phyloP scores from a whole-genome alignment of 2,888 invertebrate species.

The Dasypogon diadema region DNA sequence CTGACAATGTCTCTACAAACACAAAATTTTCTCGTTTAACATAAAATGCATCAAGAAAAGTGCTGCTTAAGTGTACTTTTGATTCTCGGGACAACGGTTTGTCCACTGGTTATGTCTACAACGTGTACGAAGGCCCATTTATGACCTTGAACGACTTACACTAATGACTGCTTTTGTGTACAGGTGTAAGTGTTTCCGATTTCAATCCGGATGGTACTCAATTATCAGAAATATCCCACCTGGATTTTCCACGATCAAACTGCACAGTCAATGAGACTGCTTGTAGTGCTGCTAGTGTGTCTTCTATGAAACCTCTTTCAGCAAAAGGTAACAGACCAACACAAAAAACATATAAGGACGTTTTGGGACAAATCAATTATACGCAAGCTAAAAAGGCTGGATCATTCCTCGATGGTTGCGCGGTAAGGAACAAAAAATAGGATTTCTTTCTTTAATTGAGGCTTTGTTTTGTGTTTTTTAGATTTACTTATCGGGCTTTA shows the following conservation, averaged over 20 bases:
- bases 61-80: no score
- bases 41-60: no score
- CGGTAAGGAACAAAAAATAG: conserved; percentile 72
- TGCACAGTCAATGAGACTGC: conserved; percentile 54
- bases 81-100: no score
- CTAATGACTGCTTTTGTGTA: no score
- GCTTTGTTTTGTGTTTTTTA: conserved; percentile 64
- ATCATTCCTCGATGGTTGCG: conserved; percentile 89
- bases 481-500: conserved; percentile 79
- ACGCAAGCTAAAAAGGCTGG: conserved; percentile 79
- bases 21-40: no score
- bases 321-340: conserved; percentile 2
- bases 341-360: conserved; percentile 56
- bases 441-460: conserved; percentile 45
- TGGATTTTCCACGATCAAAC: conserved; percentile 1
- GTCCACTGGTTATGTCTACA: no score
- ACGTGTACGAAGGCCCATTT: no score
- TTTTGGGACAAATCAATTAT: conserved; percentile 72
- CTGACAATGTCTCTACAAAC: no score
- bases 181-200: conserved; percentile 62
- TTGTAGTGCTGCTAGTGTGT: neutral
- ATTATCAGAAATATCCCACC: conserved; percentile 63
- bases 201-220: conserved; percentile 62
- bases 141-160: no score
- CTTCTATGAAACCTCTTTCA: conserved; percentile 53